Evolutionary conservation across 2,797 vertebrate species (phyloP), one percentile per base, ranked within the genome.

Genomic region (Uromys caudimaculatus): DNA sequence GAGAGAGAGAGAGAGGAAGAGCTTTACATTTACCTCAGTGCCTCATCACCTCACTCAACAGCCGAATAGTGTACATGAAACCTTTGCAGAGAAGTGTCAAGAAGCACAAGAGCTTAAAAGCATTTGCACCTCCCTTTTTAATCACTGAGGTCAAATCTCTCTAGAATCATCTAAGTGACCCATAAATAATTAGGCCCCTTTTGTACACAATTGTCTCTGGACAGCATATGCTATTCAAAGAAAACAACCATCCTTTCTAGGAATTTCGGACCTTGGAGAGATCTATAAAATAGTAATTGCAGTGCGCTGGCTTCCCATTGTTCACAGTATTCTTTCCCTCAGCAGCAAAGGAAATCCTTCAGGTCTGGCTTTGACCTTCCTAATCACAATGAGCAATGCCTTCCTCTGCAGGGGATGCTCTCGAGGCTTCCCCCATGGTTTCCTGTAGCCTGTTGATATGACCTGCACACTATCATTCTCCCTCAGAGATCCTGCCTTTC

Each of bases 241-340:
- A 69, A 90, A 60, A 71, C 6, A 60, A 50, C 19, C 44, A 82
- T n/a, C 32, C 69, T 84, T 93, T 93, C 83, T 88, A 95, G 88
- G 47, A 84, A 88, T 89, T 95, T 38, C 29, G 60, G 60, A 50
- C 44, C 9, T 77, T 29, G 5, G 44, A 76, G 27, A 35, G n/a
- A 77, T 73, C n/a, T 14, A 71, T 83, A 47, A 91, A 88, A 47
- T 2, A 56, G 54, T 56, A 58, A 16, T 35, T 75, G 12, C 24
- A 62, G 58, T 62, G 38, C 35, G 21, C 1, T 77, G 2, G 7
- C 24, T 89, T 82, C 76, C 78, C 41, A 1, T 44, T 56, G 54
- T 88, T 64, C n/a, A 73, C 32, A 50, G 11, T 21, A 62, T n/a
- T 35, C 47, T 21, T 91, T 32, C 38, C 38, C 38, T 93, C 27